phyloP scores from a whole-genome alignment of 2,113 vertebrate species.

The Caranx melampygus region DNA sequence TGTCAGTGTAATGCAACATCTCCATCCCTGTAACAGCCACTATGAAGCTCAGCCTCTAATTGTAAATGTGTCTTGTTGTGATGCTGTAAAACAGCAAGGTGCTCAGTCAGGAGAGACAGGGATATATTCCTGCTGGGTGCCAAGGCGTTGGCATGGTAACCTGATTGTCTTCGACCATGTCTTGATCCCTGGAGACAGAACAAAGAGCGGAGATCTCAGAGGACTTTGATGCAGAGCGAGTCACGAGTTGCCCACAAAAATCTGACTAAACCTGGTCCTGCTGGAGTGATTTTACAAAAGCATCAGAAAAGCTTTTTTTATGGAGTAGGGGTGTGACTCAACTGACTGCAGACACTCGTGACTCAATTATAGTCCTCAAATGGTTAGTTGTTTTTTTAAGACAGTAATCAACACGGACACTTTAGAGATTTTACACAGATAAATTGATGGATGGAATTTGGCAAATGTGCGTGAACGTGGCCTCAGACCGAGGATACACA shows the following conservation, averaged over 20 bases:
- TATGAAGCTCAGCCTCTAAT: background rate
- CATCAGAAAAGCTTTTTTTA: background rate
- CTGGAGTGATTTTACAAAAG: background rate
- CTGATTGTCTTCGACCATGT: conserved; percentile 13
- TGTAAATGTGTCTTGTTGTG: conserved; percentile 5
- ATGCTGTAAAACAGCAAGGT: background rate
- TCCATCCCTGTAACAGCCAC: background rate
- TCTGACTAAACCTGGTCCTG: background rate
- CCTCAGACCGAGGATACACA: too few relatives aligned
- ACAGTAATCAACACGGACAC: too few relatives aligned
- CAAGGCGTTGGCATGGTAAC: conserved; percentile 36
- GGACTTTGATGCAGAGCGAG: conserved; percentile 32
- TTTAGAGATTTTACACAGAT: background rate
- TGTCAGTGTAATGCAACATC: background rate
- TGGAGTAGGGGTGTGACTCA: background rate
- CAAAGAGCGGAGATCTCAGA: conserved; percentile 14
- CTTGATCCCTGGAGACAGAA: conserved; percentile 1
- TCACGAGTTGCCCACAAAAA: conserved; percentile 6
- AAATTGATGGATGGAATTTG: too few relatives aligned
- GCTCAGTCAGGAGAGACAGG: background rate
- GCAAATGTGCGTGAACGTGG: too few relatives aligned
- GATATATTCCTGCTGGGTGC: conserved; percentile 1
- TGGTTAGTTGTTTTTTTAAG: background rate
- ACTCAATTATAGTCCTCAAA: background rate
- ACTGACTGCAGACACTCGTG: background rate